phyloP scores from a whole-genome alignment of 2,113 vertebrate genomes.

The Thamnaconus septentrionalis region DNA sequence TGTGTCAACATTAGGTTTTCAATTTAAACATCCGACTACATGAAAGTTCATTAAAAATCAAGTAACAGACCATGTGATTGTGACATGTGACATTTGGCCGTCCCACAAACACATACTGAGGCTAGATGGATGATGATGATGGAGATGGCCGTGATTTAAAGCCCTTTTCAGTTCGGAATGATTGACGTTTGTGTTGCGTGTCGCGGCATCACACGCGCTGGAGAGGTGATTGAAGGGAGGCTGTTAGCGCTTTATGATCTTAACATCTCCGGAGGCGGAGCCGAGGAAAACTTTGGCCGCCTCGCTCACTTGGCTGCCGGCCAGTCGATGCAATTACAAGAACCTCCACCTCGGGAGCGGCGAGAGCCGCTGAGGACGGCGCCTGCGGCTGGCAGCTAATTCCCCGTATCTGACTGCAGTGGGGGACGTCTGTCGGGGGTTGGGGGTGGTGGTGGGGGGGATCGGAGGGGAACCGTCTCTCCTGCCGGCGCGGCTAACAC shows the following conservation, averaged over 20 bases:
- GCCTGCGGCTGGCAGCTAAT: constrained; percentile 26
- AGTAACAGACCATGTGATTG: too few species aligned
- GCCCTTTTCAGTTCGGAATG: not conserved
- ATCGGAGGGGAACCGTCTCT: constrained; percentile 26
- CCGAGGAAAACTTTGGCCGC: constrained; percentile 49
- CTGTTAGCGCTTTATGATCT: constrained; percentile 55
- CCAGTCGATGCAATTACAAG: constrained; percentile 63
- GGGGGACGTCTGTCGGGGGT: not conserved
- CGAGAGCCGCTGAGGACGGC: constrained; percentile 32
- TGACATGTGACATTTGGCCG: too few species aligned
- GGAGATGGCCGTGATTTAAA: not conserved
- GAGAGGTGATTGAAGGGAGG: constrained; percentile 47
- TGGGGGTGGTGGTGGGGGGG: not conserved
- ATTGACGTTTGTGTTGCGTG: constrained; percentile 3
- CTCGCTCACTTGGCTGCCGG: constrained; percentile 45
- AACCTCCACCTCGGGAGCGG: constrained; percentile 40
- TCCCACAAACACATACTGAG: too few species aligned
- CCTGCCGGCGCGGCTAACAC: constrained; percentile 19
- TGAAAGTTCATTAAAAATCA: too few species aligned
- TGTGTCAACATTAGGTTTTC: too few species aligned
- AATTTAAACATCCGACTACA: too few species aligned
- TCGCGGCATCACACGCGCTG: constrained; percentile 23
- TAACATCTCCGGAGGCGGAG: constrained; percentile 27
- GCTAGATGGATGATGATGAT: not conserved
- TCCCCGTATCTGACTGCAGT: constrained; percentile 34